Base-by-base conservation (phyloP, 2,888 invertebrate genomes). In the Temnothorax rugatulus region DNA sequence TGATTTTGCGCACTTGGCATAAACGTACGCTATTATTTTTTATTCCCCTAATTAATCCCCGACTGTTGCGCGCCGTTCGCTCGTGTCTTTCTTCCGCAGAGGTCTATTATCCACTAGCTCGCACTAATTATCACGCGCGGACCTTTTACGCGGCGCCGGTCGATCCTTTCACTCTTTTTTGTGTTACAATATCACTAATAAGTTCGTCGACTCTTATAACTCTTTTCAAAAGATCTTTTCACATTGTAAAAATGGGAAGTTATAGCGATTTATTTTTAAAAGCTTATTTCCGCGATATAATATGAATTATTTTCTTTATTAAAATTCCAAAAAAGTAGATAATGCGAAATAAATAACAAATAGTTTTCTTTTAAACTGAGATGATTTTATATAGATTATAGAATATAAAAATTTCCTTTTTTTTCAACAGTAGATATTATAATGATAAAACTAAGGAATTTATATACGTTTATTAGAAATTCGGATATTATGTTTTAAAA, bases 151-250 rank as follows among this genome's bases (percentile, higher is more conserved):
- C 34, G 34, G 18, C 73, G 59, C 52, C 47, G 71, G 47, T 79
- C 86, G 66, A 83, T 77, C 74, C 90, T 88, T 89, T 89, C 90
- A 88, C 87, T 85, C 71, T 85, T 75, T 69, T 74, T 74, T 71
- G 59, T 25, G 57, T 13, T 44, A 59, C n/a, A 64, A 76, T 82
- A 75, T 71, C 69, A 75, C 52, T 54, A 29, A 69, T 79, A 79
- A 61, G 11, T 79, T 34, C 34, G 18, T 38, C 25, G 50, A 81
- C 38, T 81, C 5, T 38, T 50, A 38, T 25, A 50, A 59, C 5
- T 47, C 41, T 47, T 71, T 71, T 79, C 59, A 38, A 69, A 79
- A 81, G 13, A n/a, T 4, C 4, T 34, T 21, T 47, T 29, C 0
- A 73, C 11, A 34, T 44, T 54, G 1, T 13, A 15, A 73, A 50